Evolutionary conservation across 2,888 invertebrate species (phyloP).

Genomic region (Aphrophora alni): DNA sequence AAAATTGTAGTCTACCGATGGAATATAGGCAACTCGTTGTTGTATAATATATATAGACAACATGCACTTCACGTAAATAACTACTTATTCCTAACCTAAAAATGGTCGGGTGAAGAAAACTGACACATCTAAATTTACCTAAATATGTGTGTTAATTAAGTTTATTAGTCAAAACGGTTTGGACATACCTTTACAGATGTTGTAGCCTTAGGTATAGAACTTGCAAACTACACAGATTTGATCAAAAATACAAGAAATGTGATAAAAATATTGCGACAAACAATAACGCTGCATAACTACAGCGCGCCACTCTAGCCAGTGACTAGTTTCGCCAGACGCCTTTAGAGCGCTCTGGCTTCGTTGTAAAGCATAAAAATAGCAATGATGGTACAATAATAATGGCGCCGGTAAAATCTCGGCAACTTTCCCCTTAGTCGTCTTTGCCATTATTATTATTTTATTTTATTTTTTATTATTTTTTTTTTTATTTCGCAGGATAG

Average conservation of each 20-base stretch:
- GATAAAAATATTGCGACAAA: too few relatives aligned
- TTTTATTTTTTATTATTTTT: too few relatives aligned
- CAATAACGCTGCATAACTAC: too few relatives aligned
- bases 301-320: too few relatives aligned
- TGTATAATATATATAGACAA: too few relatives aligned
- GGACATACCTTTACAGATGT: slow-evolving; percentile 11
- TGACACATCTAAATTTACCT: neutral
- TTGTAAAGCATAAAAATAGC: slow-evolving; percentile 15
- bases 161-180: slow-evolving; percentile 18
- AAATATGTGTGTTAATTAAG: neutral
- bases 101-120: slow-evolving; percentile 14
- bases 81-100: slow-evolving; percentile 11
- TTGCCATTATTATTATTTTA: too few relatives aligned
- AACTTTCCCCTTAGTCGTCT: too few relatives aligned
- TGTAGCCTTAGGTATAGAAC: slow-evolving; percentile 8
- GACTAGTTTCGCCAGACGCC: too few relatives aligned
- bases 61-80: neutral
- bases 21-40: slow-evolving; percentile 20
- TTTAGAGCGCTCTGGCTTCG: slow-evolving; percentile 10
- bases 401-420: slow-evolving; percentile 17
- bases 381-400: slow-evolving; percentile 16
- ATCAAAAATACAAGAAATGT: too few relatives aligned
- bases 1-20: slow-evolving; percentile 13
- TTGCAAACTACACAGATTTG: too few relatives aligned
- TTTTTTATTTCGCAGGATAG: too few relatives aligned